Conservation (phyloP, 1,140 invertebrate genomes). For the Diuraphis noxia region DNA sequence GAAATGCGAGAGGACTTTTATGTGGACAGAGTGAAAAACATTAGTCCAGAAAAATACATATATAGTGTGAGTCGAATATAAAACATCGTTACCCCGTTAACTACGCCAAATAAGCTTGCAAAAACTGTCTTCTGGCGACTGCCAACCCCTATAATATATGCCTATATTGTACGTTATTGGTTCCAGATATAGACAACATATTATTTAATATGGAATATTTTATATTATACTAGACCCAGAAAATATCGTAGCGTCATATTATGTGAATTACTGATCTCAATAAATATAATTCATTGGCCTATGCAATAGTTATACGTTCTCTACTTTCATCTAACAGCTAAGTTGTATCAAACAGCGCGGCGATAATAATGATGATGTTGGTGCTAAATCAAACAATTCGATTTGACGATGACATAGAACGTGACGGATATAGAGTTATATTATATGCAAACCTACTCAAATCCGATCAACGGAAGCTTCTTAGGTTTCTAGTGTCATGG, state of each 20-base stretch:
- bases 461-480: neutral
- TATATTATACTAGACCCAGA: neutral
- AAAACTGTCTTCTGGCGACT: neutral
- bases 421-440: neutral
- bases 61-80: neutral
- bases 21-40: neutral
- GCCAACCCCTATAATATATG: neutral
- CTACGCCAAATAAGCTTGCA: neutral
- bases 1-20: neutral
- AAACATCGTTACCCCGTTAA: neutral
- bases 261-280: neutral
- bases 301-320: neutral
- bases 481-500: neutral
- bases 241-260: no score
- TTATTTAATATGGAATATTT: neutral
- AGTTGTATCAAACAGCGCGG: neutral
- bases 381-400: neutral
- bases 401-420: neutral
- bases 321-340: neutral
- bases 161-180: neutral
- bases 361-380: neutral
- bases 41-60: neutral
- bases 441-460: neutral
- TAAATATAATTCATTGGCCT: neutral
- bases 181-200: neutral